Percentiles rank a stretch among this genome's conserved stretches.
Conservation (phyloP, 2,113 vertebrate species). For the Clarias macrocephalus region DNA sequence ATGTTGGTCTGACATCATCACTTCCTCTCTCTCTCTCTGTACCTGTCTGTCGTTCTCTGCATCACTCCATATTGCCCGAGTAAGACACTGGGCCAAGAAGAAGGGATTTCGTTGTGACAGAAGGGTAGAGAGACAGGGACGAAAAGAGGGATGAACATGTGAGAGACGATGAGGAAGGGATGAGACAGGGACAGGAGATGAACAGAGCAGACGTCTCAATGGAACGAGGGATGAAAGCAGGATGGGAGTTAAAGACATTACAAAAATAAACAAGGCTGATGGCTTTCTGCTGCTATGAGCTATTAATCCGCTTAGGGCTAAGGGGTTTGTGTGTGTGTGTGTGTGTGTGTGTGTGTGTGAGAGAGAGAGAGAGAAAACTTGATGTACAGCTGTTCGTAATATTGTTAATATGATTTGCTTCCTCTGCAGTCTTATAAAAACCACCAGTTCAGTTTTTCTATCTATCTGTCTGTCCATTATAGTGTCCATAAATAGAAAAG, state of each 20-base stretch:
- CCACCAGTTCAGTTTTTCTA: not conserved
- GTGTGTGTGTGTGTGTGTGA: slow-evolving; percentile 46
- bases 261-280: slow-evolving; percentile 6
- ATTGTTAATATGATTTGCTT: slow-evolving; percentile 35
- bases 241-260: not conserved
- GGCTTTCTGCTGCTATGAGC: not conserved
- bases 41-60: not conserved
- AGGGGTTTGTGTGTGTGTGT: slow-evolving; percentile 48
- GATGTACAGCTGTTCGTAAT: slow-evolving; percentile 31
- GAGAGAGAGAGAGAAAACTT: slow-evolving; percentile 31
- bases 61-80: slow-evolving; percentile 32
- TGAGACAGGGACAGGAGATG: not conserved
- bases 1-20: not conserved
- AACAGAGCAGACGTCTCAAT: not conserved
- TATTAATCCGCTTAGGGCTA: slow-evolving; percentile 22
- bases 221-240: not conserved
- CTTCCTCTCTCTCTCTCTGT: slow-evolving; percentile 25
- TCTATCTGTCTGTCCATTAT: not conserved
- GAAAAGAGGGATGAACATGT: not conserved
- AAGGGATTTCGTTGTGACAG: slow-evolving; percentile 39
- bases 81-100: slow-evolving; percentile 41
- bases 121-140: slow-evolving; percentile 19
- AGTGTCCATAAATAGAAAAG: not conserved
- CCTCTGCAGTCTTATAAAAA: slow-evolving; percentile 13
- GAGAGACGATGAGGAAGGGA: slow-evolving; percentile 26